These are phyloP conservation scores for Australoheros scitulus DNA, from an alignment of 2,113 vertebrate species.

Conservation along the genomic window DNA sequence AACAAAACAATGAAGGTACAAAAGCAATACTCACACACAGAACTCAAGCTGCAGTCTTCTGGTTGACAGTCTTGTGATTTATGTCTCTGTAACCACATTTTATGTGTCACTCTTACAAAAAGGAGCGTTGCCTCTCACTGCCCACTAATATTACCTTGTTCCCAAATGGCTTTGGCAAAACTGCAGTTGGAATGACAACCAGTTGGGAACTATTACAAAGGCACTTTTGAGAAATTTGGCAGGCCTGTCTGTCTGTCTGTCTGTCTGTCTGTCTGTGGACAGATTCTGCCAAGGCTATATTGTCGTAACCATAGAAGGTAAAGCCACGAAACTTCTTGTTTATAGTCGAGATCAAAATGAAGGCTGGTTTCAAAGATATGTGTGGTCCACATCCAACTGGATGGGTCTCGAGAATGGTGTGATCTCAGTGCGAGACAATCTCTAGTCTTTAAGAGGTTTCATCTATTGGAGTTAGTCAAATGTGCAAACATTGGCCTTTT, in stretches of 20 bases:
- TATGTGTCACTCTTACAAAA: not conserved
- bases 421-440: not conserved
- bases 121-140: not conserved
- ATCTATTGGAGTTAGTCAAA: not conserved
- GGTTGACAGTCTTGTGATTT: not conserved
- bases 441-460: not conserved
- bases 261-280: not conserved
- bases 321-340: not conserved
- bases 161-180: constrained; percentile 7
- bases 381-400: too few species aligned
- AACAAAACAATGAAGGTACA: not conserved
- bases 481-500: not conserved
- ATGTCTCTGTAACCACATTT: not conserved
- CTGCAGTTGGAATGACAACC: not conserved
- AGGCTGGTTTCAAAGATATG: not conserved
- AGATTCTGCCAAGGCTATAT: not conserved
- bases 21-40: not conserved
- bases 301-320: not conserved
- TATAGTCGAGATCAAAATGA: not conserved
- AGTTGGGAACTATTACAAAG: not conserved
- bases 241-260: not conserved
- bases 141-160: constrained; percentile 2
- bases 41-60: not conserved
- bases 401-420: too few species aligned
- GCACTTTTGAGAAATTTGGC: not conserved